These are phyloP conservation scores for Tympanoctomys barrerae DNA, from an alignment of 2,797 vertebrate species.

Conservation along the genomic window DNA sequence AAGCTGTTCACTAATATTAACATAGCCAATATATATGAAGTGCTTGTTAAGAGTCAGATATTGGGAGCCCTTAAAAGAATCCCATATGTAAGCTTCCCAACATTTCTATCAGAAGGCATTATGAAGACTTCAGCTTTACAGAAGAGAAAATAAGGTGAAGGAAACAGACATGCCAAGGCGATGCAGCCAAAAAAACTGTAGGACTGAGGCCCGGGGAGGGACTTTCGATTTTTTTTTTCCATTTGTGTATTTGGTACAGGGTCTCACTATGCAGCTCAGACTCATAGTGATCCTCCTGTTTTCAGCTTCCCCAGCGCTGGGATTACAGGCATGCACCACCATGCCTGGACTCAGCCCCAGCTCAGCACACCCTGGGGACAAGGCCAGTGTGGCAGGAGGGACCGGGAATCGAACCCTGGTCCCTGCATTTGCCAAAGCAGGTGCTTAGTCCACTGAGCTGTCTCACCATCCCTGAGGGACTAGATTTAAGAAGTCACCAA, in stretches of 20 bases:
- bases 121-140: not conserved
- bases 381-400: too few species aligned
- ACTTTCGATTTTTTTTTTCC: not conserved
- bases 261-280: too few species aligned
- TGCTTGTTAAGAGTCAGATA: not conserved
- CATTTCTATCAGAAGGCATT: not conserved
- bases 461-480: not conserved
- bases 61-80: not conserved
- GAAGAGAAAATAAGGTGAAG: not conserved
- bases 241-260: too few species aligned
- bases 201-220: not conserved
- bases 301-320: too few species aligned
- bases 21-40: not conserved
- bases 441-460: too few species aligned
- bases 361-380: too few species aligned
- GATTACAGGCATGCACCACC: too few species aligned
- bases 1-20: constrained; percentile 7
- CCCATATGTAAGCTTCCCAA: constrained; percentile 24
- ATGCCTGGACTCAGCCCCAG: too few species aligned
- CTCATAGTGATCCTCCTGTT: too few species aligned
- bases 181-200: rapidly evolving
- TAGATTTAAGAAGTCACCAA: not conserved
- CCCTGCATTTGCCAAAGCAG: too few species aligned
- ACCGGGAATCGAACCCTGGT: too few species aligned
- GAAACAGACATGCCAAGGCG: not conserved